Evolutionary conservation across 2,888 invertebrate species (phyloP).

Genomic region (Aphodius sticticus): DNA sequence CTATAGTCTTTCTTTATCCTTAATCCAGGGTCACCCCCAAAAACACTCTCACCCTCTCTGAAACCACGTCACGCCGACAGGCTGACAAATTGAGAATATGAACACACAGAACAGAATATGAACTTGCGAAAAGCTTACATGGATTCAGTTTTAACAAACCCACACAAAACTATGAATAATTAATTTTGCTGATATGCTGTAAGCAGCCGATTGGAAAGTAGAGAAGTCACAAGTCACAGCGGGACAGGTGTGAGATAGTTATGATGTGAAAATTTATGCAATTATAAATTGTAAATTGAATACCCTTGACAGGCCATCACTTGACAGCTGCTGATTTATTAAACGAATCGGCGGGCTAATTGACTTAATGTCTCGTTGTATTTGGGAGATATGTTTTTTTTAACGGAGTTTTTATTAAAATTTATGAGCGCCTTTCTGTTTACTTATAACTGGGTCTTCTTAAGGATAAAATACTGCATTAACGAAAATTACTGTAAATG

Average conservation of each 20-base stretch:
- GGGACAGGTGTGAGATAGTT: slow-evolving; percentile 21
- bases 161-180: slow-evolving; percentile 11
- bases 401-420: not conserved
- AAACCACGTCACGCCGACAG: not conserved
- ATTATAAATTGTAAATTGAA: slow-evolving; percentile 23
- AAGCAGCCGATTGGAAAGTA: not conserved
- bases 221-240: not conserved
- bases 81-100: not conserved
- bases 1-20: slow-evolving; percentile 8
- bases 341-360: slow-evolving; percentile 18
- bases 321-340: slow-evolving; percentile 26
- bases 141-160: slow-evolving; percentile 9
- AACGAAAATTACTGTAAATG: no score
- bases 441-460: not conserved
- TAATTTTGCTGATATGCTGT: not conserved
- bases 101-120: not conserved
- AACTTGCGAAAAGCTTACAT: slow-evolving; percentile 8
- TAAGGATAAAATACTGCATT: not conserved
- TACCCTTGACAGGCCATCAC: slow-evolving; percentile 9
- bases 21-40: slow-evolving; percentile 17
- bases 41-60: not conserved
- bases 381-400: not conserved
- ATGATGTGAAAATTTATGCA: slow-evolving; percentile 23
- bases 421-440: not conserved
- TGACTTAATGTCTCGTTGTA: slow-evolving; percentile 19